Base-by-base conservation (phyloP, 2,797 vertebrate genomes). In the Platyrinchus mystaceus region DNA sequence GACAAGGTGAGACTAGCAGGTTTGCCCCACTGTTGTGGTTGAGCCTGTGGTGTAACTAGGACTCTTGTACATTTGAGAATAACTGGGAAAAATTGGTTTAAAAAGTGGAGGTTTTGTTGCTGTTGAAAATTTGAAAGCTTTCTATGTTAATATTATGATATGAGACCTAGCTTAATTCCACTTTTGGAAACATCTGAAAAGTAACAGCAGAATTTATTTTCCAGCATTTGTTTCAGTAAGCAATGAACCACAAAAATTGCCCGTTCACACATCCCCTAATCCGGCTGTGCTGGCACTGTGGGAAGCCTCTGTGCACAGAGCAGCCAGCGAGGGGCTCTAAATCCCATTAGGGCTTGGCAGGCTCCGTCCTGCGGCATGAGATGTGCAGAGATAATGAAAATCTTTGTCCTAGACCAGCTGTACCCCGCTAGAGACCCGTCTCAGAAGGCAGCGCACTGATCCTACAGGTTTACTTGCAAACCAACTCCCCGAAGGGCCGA, bases 321-420 rank as follows among this genome's bases (percentile, higher is more conserved):
- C 50, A n/a, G 50, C 58, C 76, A 50, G 1, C 3, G n/a, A 87
- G 90, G 60, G 27, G 75, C 81, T 87, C 84, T 16, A 84, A 93
- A 87, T 85, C 89, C 32, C 84, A 94, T 66, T 4, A 94, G 71
- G 39, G 68, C 39, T 85, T 92, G 92, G 90, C 92, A 90, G 74
- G 52, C 67, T 81, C 39, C 10, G 14, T 34, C 76, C 76, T 77
- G 80, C 50, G 14, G 5, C 7, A 14, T 2, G 27, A 82, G 83
- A 81, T 87, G 73, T 47, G 76, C 87, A 87, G 36, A 59, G 74
- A 79, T 9, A 19, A 82, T 27, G 27, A 52, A 88, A 50, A 87
- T 37, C 78, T 77, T 85, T 76, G 28, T 82, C 67, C 84, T 27
- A 21, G 44, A 49, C 19, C 73, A 58, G 53, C 30, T 81, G 69